phyloP scores from a whole-genome alignment of 2,888 invertebrate genomes.

The Leucophenga maculata region DNA sequence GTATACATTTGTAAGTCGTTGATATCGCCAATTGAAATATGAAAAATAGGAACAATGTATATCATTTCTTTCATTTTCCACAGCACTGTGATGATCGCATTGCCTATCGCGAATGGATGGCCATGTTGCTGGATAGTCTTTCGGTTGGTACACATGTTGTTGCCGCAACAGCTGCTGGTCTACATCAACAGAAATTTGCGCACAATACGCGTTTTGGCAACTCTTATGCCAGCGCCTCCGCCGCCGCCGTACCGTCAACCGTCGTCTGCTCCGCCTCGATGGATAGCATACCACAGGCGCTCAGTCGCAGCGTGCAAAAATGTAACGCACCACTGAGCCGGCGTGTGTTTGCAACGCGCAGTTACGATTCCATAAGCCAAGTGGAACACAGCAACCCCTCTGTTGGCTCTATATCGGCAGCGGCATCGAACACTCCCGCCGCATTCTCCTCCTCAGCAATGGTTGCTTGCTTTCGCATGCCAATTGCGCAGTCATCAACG shows the following conservation, averaged over 20 bases:
- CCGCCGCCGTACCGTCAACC: conserved; percentile 26
- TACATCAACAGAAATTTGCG: conserved; percentile 9
- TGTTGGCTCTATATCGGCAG: not conserved
- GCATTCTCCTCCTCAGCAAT: conserved; percentile 9
- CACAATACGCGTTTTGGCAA: conserved; percentile 12
- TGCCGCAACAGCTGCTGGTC: not conserved
- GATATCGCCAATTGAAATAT: not conserved
- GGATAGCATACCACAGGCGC: conserved; percentile 37
- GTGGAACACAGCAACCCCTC: conserved; percentile 21
- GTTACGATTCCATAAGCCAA: conserved; percentile 53
- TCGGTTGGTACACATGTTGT: conserved; percentile 20
- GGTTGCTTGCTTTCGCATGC: conserved; percentile 47
- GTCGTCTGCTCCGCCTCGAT: conserved; percentile 33
- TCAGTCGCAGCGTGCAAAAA: conserved; percentile 15
- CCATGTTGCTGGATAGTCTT: conserved; percentile 58
- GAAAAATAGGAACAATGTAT: not conserved
- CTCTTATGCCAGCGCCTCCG: conserved; percentile 1
- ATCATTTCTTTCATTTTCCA: conserved; percentile 11
- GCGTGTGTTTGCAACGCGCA: conserved; percentile 40
- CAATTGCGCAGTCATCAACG: conserved; percentile 46
- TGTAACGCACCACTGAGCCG: conserved; percentile 35
- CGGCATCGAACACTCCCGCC: not conserved
- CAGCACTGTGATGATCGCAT: conserved; percentile 64
- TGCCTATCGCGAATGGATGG: conserved; percentile 64
- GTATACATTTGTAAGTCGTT: conserved; percentile 59